These are phyloP conservation scores for Nyctereutes procyonoides DNA, from an alignment of 2,113 vertebrate species.

Conservation along the genomic window DNA sequence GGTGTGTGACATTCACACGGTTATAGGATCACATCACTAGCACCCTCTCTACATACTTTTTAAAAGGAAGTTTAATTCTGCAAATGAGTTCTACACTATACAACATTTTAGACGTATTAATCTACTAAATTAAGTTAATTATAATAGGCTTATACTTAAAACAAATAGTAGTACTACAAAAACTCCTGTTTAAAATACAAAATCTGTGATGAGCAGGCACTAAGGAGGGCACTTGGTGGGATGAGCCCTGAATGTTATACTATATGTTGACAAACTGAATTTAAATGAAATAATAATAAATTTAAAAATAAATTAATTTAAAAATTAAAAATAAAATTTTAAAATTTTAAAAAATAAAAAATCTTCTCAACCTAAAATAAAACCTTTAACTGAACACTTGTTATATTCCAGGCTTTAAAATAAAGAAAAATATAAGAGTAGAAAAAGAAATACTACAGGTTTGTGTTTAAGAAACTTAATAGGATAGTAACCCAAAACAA, in stretches of 20 bases:
- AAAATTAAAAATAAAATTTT: too few relatives aligned
- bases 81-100: constrained; percentile 58
- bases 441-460: background rate
- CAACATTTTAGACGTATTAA: constrained; percentile 37
- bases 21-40: constrained; percentile 84
- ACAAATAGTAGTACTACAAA: constrained; percentile 5
- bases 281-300: too few relatives aligned
- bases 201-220: background rate
- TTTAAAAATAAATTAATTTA: too few relatives aligned
- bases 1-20: constrained; percentile 84
- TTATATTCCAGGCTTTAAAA: background rate
- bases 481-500: background rate
- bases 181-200: constrained; percentile 36
- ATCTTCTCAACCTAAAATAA: background rate
- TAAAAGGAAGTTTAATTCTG: constrained; percentile 84
- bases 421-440: background rate
- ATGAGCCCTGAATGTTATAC: too few relatives aligned
- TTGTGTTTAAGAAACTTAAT: constrained; percentile 38
- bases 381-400: constrained; percentile 39
- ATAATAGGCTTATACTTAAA: background rate
- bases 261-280: too few relatives aligned
- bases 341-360: constrained; percentile 7
- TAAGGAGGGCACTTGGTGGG: too few relatives aligned
- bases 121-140: constrained; percentile 60
- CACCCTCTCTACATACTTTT: constrained; percentile 82